phyloP scores from a whole-genome alignment of 2,113 vertebrate species.

The Amblyornis subalaris region DNA sequence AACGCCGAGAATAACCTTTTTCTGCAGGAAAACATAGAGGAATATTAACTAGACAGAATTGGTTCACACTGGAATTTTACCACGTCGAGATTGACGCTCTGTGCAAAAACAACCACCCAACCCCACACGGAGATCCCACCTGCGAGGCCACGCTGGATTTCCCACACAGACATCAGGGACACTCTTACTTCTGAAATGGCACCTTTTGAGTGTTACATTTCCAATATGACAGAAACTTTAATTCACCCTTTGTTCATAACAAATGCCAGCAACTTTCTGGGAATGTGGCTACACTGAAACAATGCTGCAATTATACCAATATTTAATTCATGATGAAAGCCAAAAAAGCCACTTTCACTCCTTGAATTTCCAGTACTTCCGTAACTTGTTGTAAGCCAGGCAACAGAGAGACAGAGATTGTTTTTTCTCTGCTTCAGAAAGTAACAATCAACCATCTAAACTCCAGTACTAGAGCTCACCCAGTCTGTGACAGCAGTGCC shows the following conservation, averaged over 20 bases:
- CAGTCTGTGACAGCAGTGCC: neutral
- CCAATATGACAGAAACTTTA: neutral
- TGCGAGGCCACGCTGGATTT: neutral
- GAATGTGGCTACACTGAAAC: neutral
- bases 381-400: neutral
- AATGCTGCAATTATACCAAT: neutral
- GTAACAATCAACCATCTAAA: neutral
- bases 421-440: neutral
- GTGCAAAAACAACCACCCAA: neutral
- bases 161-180: neutral
- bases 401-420: neutral
- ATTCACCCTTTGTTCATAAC: neutral
- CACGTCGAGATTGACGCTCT: neutral
- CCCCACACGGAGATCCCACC: neutral
- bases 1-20: neutral
- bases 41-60: constrained; percentile 10
- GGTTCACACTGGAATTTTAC: constrained; percentile 8
- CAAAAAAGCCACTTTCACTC: neutral
- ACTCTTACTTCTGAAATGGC: neutral
- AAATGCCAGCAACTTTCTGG: neutral
- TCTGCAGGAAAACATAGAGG: neutral
- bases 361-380: neutral
- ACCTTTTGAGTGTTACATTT: neutral
- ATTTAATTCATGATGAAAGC: neutral
- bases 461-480: neutral